A percentile compares a stretch with the other conserved stretches of the same genome.
Conservation (phyloP, 2,888 invertebrate species). For the Schizaphis graminum region DNA sequence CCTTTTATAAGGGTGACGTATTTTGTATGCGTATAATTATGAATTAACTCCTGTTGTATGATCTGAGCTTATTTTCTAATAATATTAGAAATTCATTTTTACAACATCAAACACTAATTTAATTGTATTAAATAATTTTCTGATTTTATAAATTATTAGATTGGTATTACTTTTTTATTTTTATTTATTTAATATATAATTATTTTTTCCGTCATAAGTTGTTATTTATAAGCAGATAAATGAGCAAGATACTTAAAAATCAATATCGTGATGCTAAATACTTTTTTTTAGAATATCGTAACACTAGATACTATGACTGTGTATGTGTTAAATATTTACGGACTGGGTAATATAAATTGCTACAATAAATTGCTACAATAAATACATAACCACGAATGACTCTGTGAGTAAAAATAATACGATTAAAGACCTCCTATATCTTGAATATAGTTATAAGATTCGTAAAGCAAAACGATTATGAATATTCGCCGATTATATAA, state of each 20-base stretch:
- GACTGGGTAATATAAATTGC: neutral
- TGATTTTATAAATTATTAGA: neutral
- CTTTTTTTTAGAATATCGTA: too few relatives aligned
- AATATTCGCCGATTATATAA: neutral
- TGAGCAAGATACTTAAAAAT: neutral
- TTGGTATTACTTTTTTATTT: neutral
- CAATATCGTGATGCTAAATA: neutral
- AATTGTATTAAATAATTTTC: neutral
- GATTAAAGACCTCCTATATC: neutral
- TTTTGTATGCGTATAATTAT: neutral
- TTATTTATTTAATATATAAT: neutral
- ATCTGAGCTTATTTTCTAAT: neutral
- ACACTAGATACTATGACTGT: too few relatives aligned
- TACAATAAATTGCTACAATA: neutral
- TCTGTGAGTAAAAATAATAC: neutral
- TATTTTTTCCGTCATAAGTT: neutral
- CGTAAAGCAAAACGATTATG: neutral
- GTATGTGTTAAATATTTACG: neutral
- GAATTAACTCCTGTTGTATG: neutral
- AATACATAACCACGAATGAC: neutral
- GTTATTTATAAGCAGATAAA: neutral
- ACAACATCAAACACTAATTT: neutral
- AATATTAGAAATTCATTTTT: neutral
- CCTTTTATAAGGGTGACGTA: neutral
- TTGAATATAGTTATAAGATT: neutral